These are phyloP conservation scores for Brachionus manjavacas DNA, from an alignment of 1,140 invertebrate genomes.

Conservation along the genomic window DNA sequence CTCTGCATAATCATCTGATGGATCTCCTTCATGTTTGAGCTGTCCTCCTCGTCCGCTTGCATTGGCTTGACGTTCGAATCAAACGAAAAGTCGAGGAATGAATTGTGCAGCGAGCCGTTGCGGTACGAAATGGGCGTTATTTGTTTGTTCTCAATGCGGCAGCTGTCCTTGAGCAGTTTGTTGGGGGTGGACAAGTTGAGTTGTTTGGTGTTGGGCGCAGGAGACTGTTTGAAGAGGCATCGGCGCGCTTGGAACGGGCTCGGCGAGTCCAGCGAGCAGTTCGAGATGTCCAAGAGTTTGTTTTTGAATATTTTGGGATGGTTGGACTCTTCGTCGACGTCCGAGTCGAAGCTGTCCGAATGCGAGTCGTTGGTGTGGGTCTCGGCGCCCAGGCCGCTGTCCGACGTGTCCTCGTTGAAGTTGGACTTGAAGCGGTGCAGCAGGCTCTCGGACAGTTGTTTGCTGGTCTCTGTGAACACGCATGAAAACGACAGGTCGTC, in stretches of 20 bases:
- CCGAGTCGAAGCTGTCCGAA: neutral
- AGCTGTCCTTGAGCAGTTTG: neutral
- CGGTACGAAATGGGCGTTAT: slow-evolving; percentile 3
- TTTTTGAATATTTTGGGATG: neutral
- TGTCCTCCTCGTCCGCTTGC: neutral
- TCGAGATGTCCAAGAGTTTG: neutral
- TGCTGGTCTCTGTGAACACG: neutral
- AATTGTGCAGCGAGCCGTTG: neutral
- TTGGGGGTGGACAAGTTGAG: slow-evolving; percentile 3
- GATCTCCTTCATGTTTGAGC: neutral
- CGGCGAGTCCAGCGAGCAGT: neutral
- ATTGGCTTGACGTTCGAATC: neutral
- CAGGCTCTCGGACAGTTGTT: neutral
- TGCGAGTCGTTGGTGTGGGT: neutral
- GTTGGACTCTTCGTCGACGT: neutral
- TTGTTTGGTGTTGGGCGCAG: neutral
- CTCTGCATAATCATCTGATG: slow-evolving; percentile 36
- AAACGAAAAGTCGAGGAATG: neutral
- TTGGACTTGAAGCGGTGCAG: neutral
- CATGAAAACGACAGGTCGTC: neutral
- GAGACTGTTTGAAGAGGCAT: slow-evolving; percentile 11
- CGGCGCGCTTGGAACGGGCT: neutral
- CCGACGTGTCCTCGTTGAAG: slow-evolving; percentile 16
- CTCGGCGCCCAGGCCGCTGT: neutral
- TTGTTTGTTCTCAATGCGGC: neutral